phyloP scores from a whole-genome alignment of 2,797 vertebrate genomes.

The Lemur catta region DNA sequence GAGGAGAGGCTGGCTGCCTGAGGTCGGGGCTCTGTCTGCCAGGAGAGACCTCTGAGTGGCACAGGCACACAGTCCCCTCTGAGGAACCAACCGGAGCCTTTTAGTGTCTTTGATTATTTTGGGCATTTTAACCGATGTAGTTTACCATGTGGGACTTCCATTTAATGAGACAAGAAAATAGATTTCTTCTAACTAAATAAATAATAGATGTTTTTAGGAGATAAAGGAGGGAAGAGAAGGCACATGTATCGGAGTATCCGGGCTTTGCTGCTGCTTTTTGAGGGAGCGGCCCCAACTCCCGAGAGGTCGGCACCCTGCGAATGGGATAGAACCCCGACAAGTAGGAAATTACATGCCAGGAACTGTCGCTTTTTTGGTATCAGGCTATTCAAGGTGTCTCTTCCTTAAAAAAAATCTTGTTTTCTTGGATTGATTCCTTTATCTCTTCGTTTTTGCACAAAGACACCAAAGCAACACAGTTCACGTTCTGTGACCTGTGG shows the following conservation, averaged over 20 bases:
- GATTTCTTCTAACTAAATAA: background rate
- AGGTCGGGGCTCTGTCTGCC: background rate
- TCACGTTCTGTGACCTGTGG: background rate
- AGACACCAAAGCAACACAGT: background rate
- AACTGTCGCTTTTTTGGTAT: rapidly evolving
- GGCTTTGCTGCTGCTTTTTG: background rate
- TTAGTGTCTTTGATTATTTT: background rate
- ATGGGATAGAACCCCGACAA: rapidly evolving
- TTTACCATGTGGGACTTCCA: no score
- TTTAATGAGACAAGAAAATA: background rate
- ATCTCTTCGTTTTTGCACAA: rapidly evolving
- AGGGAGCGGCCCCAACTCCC: rapidly evolving
- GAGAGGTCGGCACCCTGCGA: rapidly evolving
- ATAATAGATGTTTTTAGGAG: background rate
- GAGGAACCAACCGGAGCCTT: background rate
- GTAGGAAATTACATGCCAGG: rapidly evolving
- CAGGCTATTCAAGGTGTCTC: background rate
- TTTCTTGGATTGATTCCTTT: background rate
- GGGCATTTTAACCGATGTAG: background rate
- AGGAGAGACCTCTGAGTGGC: background rate
- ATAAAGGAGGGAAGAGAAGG: background rate
- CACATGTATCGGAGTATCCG: rapidly evolving
- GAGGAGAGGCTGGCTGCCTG: rapidly evolving
- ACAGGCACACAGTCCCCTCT: rapidly evolving
- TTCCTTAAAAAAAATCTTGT: background rate